phyloP scores from a whole-genome alignment of 2,888 invertebrate species.

The Drosophila maculinotata region DNA sequence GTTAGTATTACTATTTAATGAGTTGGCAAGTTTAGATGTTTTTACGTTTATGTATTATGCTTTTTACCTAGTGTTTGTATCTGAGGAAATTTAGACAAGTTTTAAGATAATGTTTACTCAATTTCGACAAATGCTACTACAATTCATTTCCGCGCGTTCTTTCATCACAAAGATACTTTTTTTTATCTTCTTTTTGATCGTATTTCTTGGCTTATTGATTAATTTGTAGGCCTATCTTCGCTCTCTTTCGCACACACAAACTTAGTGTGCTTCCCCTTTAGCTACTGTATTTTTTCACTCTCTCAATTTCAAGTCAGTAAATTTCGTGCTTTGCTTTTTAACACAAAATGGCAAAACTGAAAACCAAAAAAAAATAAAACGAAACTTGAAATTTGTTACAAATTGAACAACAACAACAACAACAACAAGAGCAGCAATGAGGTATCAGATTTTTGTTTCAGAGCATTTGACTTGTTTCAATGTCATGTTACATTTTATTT shows the following conservation, averaged over 20 bases:
- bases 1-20: too few relatives aligned
- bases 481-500: slow-evolving; percentile 75
- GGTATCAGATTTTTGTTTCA: slow-evolving; percentile 46
- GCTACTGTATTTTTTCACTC: slow-evolving; percentile 1
- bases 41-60: too few relatives aligned
- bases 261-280: slow-evolving; percentile 2
- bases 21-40: too few relatives aligned
- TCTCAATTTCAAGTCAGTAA: slow-evolving; percentile 49
- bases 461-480: slow-evolving; percentile 74
- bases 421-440: slow-evolving; percentile 13
- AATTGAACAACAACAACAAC: slow-evolving; percentile 1
- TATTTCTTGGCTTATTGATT: slow-evolving; percentile 7
- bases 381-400: slow-evolving; percentile 26
- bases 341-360: slow-evolving; percentile 27
- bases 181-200: neutral
- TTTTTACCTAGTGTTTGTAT: too few relatives aligned
- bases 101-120: too few relatives aligned
- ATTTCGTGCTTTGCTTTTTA: slow-evolving; percentile 58
- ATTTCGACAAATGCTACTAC: too few relatives aligned
- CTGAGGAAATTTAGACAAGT: too few relatives aligned
- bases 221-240: neutral
- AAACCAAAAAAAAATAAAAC: slow-evolving; percentile 17
- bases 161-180: too few relatives aligned
- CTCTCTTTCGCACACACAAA: neutral
- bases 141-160: neutral